Conservation (phyloP, 2,113 vertebrate genomes). For the Ptilorrhoa leucosticta region DNA sequence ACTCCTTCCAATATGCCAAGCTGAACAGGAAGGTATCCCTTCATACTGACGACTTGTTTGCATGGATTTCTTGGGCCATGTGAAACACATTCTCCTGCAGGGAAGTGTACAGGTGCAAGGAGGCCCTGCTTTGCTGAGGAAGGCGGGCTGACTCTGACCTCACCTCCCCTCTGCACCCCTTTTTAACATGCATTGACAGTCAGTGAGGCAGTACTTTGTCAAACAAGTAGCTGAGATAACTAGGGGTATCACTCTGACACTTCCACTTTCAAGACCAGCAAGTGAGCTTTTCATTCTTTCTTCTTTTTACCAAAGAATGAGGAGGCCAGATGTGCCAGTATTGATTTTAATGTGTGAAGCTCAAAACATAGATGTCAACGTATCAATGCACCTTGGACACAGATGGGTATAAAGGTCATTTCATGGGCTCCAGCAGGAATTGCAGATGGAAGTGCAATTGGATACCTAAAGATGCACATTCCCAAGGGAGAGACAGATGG, state of each 20-base stretch:
- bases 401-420: not conserved
- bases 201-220: not conserved
- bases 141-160: not conserved
- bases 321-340: not conserved
- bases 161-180: not conserved
- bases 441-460: not conserved
- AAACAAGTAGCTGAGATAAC: not conserved
- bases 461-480: not conserved
- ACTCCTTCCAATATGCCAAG: not conserved
- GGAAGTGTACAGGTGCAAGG: not conserved
- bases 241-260: fast-evolving
- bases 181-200: not conserved
- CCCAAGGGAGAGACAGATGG: not conserved
- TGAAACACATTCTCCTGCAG: not conserved
- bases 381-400: not conserved
- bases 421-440: not conserved
- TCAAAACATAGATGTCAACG: not conserved
- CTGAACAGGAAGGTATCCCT: not conserved
- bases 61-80: not conserved
- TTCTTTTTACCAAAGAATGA: not conserved
- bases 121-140: not conserved
- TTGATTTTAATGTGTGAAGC: not conserved
- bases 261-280: not conserved
- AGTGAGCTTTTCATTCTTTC: not conserved
- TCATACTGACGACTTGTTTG: not conserved